Base-by-base conservation (phyloP, 2,797 vertebrate species). In the Chaunax sp. region DNA sequence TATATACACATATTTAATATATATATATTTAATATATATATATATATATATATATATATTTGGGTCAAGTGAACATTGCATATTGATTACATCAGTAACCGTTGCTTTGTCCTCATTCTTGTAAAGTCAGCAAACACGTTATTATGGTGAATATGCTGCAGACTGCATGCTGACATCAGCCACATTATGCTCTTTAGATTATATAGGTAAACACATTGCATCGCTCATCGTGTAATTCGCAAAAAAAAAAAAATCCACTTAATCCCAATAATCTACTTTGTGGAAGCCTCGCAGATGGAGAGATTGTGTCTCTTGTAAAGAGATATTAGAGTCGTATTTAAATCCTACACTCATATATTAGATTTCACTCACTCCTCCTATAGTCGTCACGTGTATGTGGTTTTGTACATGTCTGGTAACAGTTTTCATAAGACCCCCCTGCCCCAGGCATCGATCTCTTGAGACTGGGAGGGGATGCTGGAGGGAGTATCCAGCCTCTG, bases 181-280 rank as follows among this genome's bases (percentile, higher is more conserved):
- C 50, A 19, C 66, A 49, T 55, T 69, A 6, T 59, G 51, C 57
- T 43, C 19, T 16, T 74, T 46, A 72, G 43, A 83, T 81, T 60
- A 70, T 49, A 69, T 33, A 60, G 66, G 64, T 63, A 51, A 61
- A 81, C 15, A 64, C 50, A 65, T 80, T 62, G 64, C 67, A 23
- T 85, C 72, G 46, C 46, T n/a, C 50, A 70, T 68, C 41, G 40
- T 67, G 77, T 80, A 75, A 86, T 82, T 69, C 28, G 9, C 28
- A 30, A 30, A 30, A 30, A 78, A 65, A 71, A 37, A 52, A 64
- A 66, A 67, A 81, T 78, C 64, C 72, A 60, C 10, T 16, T 89
- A 91, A 92, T 85, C 84, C 85, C n/a, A 63, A 50, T 87, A 87
- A 87, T 92, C 86, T 77, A 46, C 72, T 77, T 59, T 54, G 75